Evolutionary conservation across 1,140 invertebrate genomes (phyloP), one percentile per base, ranked within the genome.

Genomic region (Diorhabda carinulata): DNA sequence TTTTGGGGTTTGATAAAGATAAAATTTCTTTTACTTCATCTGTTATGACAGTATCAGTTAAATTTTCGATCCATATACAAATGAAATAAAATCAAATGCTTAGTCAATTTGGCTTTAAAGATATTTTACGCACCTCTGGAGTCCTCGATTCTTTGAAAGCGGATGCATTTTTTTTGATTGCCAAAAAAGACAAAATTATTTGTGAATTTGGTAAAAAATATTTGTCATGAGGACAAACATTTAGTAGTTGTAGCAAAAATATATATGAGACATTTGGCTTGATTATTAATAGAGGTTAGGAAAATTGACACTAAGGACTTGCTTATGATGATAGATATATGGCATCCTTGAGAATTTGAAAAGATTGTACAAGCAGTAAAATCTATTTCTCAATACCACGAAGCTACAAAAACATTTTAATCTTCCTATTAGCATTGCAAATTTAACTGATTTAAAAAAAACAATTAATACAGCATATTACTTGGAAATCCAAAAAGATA

Each of bases 401-500:
- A 6, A 4, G 5, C 47, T 52, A 57, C 56, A 9, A 62, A 58
- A 25, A 41, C 47, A 52, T 68, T 63, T 63, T 42, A 63, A 41
- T 63, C 67, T 44, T 61, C 67, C 63, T 68, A 25, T 25, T 25
- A 25, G 25, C 25, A 25, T 25, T 25, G 25, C 25, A 25, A 25
- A 59, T n/a, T 43, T 68, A 5, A 61, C 60, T 52, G 25, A 63
- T 40, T 61, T 63, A 57, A 70, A 52, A 67, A 44, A 70, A 43
- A 44, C 25, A 4, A 52, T 57, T 61, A 25, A 9, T 62, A 57
- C 64, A 47, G 56, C 70, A 66, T 43, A 72, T 9, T 69, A 70
- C 5, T 70, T 57, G 3, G 67, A 78, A 72, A 65, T 43, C 3
- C 67, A 80, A 73, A 73, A 70, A 60, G 72, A 77, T 63, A 25